Evolutionary conservation across 2,888 invertebrate genomes (phyloP).

Genomic region (Drosophila macrospina): DNA sequence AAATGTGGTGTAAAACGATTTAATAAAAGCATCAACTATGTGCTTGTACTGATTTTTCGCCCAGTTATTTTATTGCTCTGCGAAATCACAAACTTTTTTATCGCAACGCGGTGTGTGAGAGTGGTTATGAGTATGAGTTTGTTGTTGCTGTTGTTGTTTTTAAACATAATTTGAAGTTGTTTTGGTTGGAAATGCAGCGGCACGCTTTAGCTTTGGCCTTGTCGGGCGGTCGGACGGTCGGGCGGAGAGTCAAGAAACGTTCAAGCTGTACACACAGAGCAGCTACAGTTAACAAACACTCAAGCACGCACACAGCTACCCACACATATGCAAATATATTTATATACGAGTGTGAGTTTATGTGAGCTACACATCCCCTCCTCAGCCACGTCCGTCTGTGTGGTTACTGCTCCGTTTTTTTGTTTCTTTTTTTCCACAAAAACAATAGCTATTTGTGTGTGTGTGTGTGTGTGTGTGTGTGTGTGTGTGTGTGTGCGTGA

Average conservation of each 20-base stretch:
- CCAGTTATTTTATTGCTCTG: slow-evolving; percentile 72
- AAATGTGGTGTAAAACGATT: slow-evolving; percentile 63
- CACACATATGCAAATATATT: slow-evolving; percentile 8
- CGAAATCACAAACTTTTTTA: slow-evolving; percentile 63
- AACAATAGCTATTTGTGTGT: slow-evolving; percentile 11
- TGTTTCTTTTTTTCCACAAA: slow-evolving; percentile 1
- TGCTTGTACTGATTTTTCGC: slow-evolving; percentile 56
- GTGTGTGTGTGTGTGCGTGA: slow-evolving; percentile 17
- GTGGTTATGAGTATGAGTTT: slow-evolving; percentile 7
- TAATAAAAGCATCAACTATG: slow-evolving; percentile 69
- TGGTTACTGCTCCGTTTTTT: slow-evolving; percentile 52
- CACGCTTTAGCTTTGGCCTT: slow-evolving; percentile 68
- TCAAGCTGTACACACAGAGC: slow-evolving; percentile 18
- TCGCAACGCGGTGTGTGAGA: slow-evolving; percentile 44
- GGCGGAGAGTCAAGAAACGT: slow-evolving; percentile 6
- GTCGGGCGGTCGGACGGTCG: slow-evolving; percentile 44
- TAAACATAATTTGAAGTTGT: slow-evolving; percentile 75
- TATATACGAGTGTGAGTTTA: background rate
- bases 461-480: slow-evolving; percentile 12
- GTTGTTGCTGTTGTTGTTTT: slow-evolving; percentile 34
- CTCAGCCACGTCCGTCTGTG: slow-evolving; percentile 51
- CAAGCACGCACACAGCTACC: slow-evolving; percentile 63
- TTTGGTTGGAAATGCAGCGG: slow-evolving; percentile 68
- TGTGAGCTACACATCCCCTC: slow-evolving; percentile 46
- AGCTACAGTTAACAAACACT: slow-evolving; percentile 39